A percentile compares a stretch with the other conserved stretches of the same genome.
Conservation (phyloP, 1,140 invertebrate species). For the Drusus annulatus region DNA sequence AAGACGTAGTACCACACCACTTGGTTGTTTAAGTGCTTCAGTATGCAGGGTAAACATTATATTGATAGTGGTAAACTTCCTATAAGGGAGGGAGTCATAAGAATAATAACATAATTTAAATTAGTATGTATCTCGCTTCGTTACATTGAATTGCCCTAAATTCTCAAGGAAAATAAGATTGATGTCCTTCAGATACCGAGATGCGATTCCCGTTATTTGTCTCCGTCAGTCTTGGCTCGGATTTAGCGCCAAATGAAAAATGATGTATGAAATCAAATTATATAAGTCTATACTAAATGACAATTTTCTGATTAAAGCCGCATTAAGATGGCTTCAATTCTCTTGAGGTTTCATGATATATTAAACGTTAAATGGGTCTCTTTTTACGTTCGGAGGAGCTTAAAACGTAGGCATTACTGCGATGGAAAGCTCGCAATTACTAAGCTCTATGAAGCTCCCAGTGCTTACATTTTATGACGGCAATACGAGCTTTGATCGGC, state of each 20-base stretch:
- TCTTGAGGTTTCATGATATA: constrained; percentile 34
- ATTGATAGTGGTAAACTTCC: too few relatives aligned
- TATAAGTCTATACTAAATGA: neutral
- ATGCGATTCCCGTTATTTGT: too few relatives aligned
- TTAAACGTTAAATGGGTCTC: constrained; percentile 25
- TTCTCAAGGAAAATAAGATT: too few relatives aligned
- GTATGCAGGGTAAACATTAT: too few relatives aligned
- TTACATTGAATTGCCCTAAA: too few relatives aligned
- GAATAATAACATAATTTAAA: too few relatives aligned
- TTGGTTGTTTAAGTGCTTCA: too few relatives aligned
- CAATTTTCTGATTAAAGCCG: constrained; percentile 17
- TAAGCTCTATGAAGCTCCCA: constrained; percentile 24
- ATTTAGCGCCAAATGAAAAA: constrained; percentile 3
- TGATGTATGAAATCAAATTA: constrained; percentile 13
- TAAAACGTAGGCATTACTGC: constrained; percentile 14
- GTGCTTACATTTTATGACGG: constrained; percentile 49
- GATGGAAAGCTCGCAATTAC: constrained; percentile 43
- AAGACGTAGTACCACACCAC: too few relatives aligned
- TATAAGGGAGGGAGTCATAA: too few relatives aligned
- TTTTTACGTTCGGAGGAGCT: constrained; percentile 32
- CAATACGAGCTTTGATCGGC: constrained; percentile 35
- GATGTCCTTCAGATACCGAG: too few relatives aligned
- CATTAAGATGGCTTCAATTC: neutral
- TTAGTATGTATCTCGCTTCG: too few relatives aligned
- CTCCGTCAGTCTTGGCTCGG: neutral